phyloP scores from a whole-genome alignment of 2,888 invertebrate genomes.

The Microctonus hyperodae region DNA sequence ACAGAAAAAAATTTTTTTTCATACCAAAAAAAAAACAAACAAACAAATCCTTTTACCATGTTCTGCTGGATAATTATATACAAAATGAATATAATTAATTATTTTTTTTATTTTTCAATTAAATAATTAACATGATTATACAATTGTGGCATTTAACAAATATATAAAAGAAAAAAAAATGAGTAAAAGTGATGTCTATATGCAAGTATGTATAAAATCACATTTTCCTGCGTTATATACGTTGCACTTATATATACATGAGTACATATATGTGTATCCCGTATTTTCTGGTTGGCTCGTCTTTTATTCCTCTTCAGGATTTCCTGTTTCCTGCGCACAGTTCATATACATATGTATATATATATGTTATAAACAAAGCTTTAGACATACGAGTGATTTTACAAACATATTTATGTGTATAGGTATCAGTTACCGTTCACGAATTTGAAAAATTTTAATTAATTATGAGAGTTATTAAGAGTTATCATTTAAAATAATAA shows the following conservation, averaged over 20 bases:
- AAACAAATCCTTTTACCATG: too few relatives aligned
- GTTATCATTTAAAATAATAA: neutral
- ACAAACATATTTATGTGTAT: neutral
- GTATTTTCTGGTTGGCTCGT: slow-evolving; percentile 50
- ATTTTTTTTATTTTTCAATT: neutral
- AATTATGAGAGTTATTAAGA: too few relatives aligned
- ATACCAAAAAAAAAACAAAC: too few relatives aligned
- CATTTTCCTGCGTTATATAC: neutral
- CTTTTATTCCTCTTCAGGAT: slow-evolving; percentile 55
- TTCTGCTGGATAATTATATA: too few relatives aligned
- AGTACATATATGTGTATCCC: neutral
- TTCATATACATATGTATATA: slow-evolving; percentile 34
- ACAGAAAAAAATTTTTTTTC: too few relatives aligned
- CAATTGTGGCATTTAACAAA: neutral
- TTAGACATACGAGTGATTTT: neutral
- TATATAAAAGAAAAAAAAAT: neutral
- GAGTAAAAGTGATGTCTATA: neutral
- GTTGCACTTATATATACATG: neutral
- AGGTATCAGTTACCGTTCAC: neutral
- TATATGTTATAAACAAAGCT: slow-evolving; percentile 24
- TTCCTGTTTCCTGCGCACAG: slow-evolving; percentile 55
- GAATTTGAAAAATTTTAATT: too few relatives aligned
- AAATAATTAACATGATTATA: neutral
- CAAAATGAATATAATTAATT: neutral
- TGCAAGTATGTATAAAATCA: neutral